These are phyloP conservation scores for Neogale vison DNA, from an alignment of 2,113 vertebrate species.

Conservation along the genomic window DNA sequence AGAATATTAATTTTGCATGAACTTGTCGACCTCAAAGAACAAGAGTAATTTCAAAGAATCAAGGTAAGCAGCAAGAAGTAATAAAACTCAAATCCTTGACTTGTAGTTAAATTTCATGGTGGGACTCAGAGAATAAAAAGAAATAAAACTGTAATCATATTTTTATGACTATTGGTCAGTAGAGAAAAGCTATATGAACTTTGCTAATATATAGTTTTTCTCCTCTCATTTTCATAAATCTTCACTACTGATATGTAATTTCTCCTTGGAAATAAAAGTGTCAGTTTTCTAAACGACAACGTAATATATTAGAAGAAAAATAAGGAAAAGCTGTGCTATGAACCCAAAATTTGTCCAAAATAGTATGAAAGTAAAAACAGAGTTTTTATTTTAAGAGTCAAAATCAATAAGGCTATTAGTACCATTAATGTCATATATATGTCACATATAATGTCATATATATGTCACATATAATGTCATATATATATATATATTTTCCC, in stretches of 20 bases:
- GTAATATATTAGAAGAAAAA: conserved; percentile 75
- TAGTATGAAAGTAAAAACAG: conserved; percentile 60
- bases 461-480: too few species aligned
- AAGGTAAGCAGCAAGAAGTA: conserved; percentile 72
- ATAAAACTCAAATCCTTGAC: conserved; percentile 81
- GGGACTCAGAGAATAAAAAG: conserved; percentile 75
- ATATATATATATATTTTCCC: neutral
- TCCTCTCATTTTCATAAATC: conserved; percentile 76
- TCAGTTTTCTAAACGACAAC: conserved; percentile 78
- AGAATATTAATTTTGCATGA: conserved; percentile 86
- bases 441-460: too few species aligned
- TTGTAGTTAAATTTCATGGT: conserved; percentile 78
- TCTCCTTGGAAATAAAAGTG: conserved; percentile 82
- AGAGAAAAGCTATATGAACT: conserved; percentile 76
- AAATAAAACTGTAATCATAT: conserved; percentile 80
- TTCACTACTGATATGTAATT: conserved; percentile 78
- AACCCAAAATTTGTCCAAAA: conserved; percentile 57
- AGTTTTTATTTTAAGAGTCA: neutral
- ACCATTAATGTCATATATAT: too few species aligned
- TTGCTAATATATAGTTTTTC: conserved; percentile 77
- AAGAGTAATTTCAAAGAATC: conserved; percentile 86
- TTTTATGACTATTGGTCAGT: conserved; percentile 81
- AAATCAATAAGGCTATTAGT: neutral
- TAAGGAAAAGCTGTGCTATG: conserved; percentile 68
- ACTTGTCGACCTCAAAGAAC: conserved; percentile 84